A percentile compares a stretch with the other conserved stretches of the same genome.
These are phyloP conservation scores for Pyrrhia umbra DNA, from an alignment of 2,888 invertebrate species.

Conservation along the genomic window DNA sequence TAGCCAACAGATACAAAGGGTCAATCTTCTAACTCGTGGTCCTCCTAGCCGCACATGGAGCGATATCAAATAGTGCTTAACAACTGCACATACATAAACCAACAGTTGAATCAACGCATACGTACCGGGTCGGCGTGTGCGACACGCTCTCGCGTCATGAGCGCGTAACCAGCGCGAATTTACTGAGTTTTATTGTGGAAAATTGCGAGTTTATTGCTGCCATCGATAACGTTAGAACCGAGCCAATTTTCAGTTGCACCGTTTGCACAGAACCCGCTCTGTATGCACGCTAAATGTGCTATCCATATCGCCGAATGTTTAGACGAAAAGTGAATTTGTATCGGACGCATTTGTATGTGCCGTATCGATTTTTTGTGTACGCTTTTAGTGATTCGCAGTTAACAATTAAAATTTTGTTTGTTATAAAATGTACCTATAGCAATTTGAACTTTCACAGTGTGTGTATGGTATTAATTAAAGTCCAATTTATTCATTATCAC, in stretches of 20 bases:
- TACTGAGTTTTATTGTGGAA: conserved; percentile 54
- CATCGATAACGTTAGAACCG: conserved; percentile 61
- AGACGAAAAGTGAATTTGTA: conserved; percentile 60
- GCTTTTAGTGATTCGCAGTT: neutral
- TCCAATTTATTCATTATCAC: too few relatives aligned
- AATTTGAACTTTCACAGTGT: neutral
- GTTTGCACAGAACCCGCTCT: conserved; percentile 45
- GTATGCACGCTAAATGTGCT: conserved; percentile 55
- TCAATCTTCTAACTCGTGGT: neutral
- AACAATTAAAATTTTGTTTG: conserved; percentile 7
- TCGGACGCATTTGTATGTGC: conserved; percentile 54
- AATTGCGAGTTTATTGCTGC: conserved; percentile 61
- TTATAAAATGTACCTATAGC: neutral
- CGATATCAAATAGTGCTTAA: neutral
- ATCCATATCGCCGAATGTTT: conserved; percentile 55
- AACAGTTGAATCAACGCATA: conserved; percentile 31
- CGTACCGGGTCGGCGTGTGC: conserved; percentile 1
- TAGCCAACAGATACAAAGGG: neutral
- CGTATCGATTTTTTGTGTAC: neutral
- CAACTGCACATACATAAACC: conserved; percentile 2
- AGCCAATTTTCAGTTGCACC: conserved; percentile 63
- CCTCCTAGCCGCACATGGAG: neutral
- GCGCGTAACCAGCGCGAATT: conserved; percentile 47
- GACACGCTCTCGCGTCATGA: conserved; percentile 33
- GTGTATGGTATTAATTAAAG: too few relatives aligned